Conservation (phyloP, 2,888 invertebrate species). For the Suillia variegata region DNA sequence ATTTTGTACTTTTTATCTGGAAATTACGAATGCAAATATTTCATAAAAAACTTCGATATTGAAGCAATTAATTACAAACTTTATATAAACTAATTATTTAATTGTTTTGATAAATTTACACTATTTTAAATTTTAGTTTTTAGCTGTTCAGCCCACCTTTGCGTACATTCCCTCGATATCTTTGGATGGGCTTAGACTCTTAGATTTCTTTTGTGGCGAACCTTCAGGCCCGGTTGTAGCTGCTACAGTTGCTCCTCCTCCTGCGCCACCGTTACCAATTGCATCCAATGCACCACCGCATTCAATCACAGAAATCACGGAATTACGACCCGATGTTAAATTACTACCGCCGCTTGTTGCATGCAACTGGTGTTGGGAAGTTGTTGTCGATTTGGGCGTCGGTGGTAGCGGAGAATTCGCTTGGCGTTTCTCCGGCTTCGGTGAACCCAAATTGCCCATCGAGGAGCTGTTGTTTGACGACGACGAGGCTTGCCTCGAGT, state of each 20-base stretch:
- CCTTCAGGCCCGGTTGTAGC: slow-evolving; percentile 27
- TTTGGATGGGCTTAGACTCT: slow-evolving; percentile 66
- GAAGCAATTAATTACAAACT: neutral
- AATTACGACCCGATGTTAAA: slow-evolving; percentile 58
- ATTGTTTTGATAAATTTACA: no score
- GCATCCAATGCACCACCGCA: slow-evolving; percentile 32
- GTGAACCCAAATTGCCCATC: slow-evolving; percentile 78
- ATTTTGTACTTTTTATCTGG: neutral
- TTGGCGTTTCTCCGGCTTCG: slow-evolving; percentile 87
- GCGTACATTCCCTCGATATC: slow-evolving; percentile 91
- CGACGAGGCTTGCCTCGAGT: slow-evolving; percentile 59
- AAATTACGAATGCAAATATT: neutral
- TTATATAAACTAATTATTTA: no score
- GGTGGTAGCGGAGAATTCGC: slow-evolving; percentile 89
- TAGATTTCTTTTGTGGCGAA: slow-evolving; percentile 56
- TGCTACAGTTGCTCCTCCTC: slow-evolving; percentile 36
- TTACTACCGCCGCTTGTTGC: slow-evolving; percentile 54
- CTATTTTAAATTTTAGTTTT: no score
- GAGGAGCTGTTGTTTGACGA: slow-evolving; percentile 76
- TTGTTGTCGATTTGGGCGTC: slow-evolving; percentile 65
- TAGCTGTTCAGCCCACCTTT: slow-evolving; percentile 74
- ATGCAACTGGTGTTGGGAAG: slow-evolving; percentile 38
- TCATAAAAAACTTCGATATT: neutral
- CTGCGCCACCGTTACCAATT: slow-evolving; percentile 40
- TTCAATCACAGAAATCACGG: slow-evolving; percentile 60